These are phyloP conservation scores for Podotricha telesiphe DNA, from an alignment of 2,888 invertebrate species.

Conservation along the genomic window DNA sequence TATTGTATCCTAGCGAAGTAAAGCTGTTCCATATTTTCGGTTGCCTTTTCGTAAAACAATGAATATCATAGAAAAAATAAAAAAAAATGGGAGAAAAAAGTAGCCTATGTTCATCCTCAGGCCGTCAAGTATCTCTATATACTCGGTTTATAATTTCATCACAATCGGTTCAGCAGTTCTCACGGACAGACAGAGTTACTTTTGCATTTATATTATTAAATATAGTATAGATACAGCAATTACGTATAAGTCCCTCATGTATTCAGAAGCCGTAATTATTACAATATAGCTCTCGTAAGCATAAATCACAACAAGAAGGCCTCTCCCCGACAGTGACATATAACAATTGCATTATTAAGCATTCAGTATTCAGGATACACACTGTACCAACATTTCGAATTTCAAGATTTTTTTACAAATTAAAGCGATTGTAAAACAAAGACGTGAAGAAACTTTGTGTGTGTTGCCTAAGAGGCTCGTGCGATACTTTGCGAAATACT, in stretches of 20 bases:
- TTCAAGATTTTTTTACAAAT: slow-evolving; percentile 41
- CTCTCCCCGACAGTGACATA: slow-evolving; percentile 33
- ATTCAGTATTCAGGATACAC: slow-evolving; percentile 33
- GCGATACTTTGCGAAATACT: slow-evolving; percentile 73
- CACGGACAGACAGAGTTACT: no score
- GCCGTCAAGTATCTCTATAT: no score
- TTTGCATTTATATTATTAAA: no score
- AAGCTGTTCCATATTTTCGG: no score
- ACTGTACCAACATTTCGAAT: slow-evolving; percentile 13
- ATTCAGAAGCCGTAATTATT: slow-evolving; percentile 16
- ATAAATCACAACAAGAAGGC: slow-evolving; percentile 28
- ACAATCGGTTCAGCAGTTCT: no score
- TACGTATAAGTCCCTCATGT: not conserved
- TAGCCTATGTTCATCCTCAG: no score
- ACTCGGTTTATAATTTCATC: no score
- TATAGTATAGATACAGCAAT: no score
- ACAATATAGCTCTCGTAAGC: slow-evolving; percentile 10
- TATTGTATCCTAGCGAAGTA: no score
- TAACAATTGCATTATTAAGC: slow-evolving; percentile 20
- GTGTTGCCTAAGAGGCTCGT: slow-evolving; percentile 63
- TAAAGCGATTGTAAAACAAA: slow-evolving; percentile 55
- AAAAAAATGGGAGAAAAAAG: no score
- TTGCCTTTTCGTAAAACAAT: no score
- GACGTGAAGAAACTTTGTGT: slow-evolving; percentile 59
- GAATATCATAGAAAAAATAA: no score